Base-by-base conservation (phyloP, 2,888 invertebrate genomes). In the Torymus tubicola region DNA sequence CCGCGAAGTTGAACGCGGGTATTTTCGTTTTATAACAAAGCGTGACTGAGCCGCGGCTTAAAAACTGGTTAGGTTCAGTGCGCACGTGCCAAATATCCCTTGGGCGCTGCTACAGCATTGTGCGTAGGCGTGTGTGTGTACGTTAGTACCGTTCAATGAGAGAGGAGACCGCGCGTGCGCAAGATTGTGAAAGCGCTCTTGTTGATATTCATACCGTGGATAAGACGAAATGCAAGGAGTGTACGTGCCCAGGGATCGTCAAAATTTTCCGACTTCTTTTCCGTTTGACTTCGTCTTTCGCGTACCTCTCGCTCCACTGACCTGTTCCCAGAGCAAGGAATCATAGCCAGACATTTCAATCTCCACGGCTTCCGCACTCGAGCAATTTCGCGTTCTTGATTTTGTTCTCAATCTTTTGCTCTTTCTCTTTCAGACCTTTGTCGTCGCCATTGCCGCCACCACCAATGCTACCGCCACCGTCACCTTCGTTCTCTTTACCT, bases 161-260 rank as follows among this genome's bases (percentile, higher is more conserved):
- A 31, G 31, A 3, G 31, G 5, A 31, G 31, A 31, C 2, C 5
- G 31, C 31, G 31, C 5, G 0, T 31, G 31, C 31, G 31, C 31
- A 31, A 31, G 31, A 3, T 31, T 31, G 3, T 31, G 31, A 5
- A 31, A 31, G 31, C 31, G 8, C 5, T 57, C 55, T 77, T 63
- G 53, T 70, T 78, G 78, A 71, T 78, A 70, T 76, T 76, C 76
- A 76, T 63, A 42, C 42, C 18, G 63, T 42, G 63, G 55, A 76
- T 68, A 69, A 76, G 63, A 55, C n/a, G 14, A 14, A 31, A 31
- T 31, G 31, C 31, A 31, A 31, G 31, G 4, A 31, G 31, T 31
- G 31, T 31, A 31, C 5, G 65, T 21, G 60, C 2, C 68, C 14
- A 50, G 50, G 65, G 13, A 65, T 67, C 24, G 74, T 50, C 50